These are phyloP conservation scores for Tragulus kanchil DNA, from an alignment of 2,113 vertebrate species.

Conservation along the genomic window DNA sequence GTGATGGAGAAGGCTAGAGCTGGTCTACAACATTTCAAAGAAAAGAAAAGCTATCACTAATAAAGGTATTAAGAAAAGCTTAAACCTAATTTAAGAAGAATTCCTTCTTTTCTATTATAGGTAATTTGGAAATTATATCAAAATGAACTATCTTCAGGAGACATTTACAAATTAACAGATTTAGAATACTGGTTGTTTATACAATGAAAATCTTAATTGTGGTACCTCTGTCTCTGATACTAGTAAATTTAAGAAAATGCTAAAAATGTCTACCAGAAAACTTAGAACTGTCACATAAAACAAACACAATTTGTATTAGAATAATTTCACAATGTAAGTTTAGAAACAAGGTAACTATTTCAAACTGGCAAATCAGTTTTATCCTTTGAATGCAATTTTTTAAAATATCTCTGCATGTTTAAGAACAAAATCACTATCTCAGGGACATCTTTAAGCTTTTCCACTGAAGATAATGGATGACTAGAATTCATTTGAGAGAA, in stretches of 20 bases:
- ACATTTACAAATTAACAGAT: neutral
- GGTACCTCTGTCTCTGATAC: neutral
- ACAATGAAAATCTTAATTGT: neutral
- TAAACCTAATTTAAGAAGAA: neutral
- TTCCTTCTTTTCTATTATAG: neutral
- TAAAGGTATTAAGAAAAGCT: neutral
- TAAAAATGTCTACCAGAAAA: neutral
- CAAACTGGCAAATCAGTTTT: neutral
- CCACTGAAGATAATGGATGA: neutral
- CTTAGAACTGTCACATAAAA: neutral
- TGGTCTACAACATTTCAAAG: neutral
- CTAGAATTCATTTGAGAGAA: neutral
- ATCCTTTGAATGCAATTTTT: neutral
- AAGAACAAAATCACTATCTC: conserved; percentile 10
- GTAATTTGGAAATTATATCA: neutral
- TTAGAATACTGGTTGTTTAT: neutral
- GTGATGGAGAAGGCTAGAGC: neutral
- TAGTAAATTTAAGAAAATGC: neutral
- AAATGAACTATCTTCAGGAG: neutral
- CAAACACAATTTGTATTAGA: conserved; percentile 6
- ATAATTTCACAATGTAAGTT: neutral
- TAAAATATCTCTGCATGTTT: neutral
- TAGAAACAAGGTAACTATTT: neutral
- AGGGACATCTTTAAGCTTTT: neutral
- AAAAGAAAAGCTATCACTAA: neutral